phyloP scores from a whole-genome alignment of 2,797 vertebrate genomes.

The Melanogrammus aeglefinus region DNA sequence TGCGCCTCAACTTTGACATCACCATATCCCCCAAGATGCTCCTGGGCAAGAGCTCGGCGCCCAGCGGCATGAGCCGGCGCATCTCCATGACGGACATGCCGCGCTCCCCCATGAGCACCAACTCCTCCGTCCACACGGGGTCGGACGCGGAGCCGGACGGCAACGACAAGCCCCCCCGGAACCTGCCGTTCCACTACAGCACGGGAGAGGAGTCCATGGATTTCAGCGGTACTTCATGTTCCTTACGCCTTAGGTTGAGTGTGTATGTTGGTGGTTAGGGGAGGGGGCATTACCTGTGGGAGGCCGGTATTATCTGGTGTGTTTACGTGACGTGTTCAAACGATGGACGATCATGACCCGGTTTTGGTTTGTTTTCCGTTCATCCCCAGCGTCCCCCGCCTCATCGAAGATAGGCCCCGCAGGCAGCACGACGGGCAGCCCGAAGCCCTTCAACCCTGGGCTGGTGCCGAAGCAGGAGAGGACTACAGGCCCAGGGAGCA shows the following conservation, averaged over 20 bases:
- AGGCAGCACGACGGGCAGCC: conserved; percentile 85
- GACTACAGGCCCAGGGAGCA: conserved; percentile 84
- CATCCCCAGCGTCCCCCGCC: conserved; percentile 83
- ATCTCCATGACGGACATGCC: conserved; percentile 94
- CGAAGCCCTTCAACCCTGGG: conserved; percentile 84
- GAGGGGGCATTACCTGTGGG: not conserved
- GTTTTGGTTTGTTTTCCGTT: conserved; percentile 16
- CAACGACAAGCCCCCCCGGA: conserved; percentile 80
- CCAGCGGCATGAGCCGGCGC: conserved; percentile 79
- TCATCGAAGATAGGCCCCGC: conserved; percentile 84
- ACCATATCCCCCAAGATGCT: conserved; percentile 95
- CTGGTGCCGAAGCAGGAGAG: conserved; percentile 84
- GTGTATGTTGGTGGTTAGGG: not conserved
- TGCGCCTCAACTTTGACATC: conserved; percentile 95
- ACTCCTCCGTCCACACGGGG: conserved; percentile 95
- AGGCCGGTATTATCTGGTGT: not conserved
- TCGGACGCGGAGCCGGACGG: conserved; percentile 91
- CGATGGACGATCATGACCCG: not conserved
- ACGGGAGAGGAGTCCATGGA: conserved; percentile 98
- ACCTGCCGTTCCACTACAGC: conserved; percentile 87
- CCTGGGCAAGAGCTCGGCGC: conserved; percentile 84
- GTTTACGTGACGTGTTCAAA: not conserved
- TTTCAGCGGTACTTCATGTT: conserved; percentile 77
- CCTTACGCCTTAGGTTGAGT: not conserved
- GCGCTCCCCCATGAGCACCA: conserved; percentile 96